phyloP scores from a whole-genome alignment of 2,888 invertebrate genomes.

The Trachelus troglodyta region DNA sequence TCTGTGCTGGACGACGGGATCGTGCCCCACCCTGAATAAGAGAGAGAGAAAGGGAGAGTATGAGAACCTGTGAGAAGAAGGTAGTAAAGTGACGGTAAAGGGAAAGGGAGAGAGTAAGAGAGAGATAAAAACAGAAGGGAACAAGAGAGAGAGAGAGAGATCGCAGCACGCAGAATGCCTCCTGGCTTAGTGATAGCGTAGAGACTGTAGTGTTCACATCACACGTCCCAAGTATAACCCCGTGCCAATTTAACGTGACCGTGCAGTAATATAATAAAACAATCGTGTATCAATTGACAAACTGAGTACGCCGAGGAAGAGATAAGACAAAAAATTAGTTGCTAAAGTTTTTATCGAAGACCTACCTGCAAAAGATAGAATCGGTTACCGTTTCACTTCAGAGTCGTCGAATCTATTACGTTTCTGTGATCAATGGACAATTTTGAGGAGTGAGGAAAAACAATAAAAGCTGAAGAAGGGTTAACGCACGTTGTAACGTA shows the following conservation, averaged over 20 bases:
- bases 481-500: neutral
- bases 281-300: neutral
- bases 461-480: neutral
- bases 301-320: neutral
- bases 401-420: neutral
- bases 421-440: neutral
- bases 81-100: conserved; percentile 29
- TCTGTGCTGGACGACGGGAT: conserved; percentile 34
- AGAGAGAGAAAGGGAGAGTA: conserved; percentile 21
- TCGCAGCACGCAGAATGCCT: conserved; percentile 44
- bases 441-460: neutral
- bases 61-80: conserved; percentile 16
- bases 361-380: neutral
- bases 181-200: conserved; percentile 64
- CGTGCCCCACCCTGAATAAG: conserved; percentile 49
- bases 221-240: conserved; percentile 12
- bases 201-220: conserved; percentile 62
- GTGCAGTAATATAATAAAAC: neutral
- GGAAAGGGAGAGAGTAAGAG: conserved; percentile 10
- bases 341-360: neutral
- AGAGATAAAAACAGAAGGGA: conserved; percentile 17
- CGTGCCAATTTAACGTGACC: neutral
- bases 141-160: conserved; percentile 21
- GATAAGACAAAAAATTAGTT: neutral
- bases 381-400: neutral